A percentile compares a stretch with the other conserved stretches of the same genome.
Evolutionary conservation across 2,113 vertebrate species (phyloP).

Genomic region (cattle (Bos taurus)): ARS-UCD2.0 NC_037337.1:21083001-21083500

Average conservation of each 20-base stretch:
- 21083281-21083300: conserved; percentile 90
- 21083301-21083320: conserved; percentile 90
- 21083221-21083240: not conserved
- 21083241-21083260: conserved; percentile 52
- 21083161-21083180: not conserved
- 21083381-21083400: conserved; percentile 50
- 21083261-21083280: conserved; percentile 94
- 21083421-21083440: conserved; percentile 8
- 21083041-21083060: not conserved
- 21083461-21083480: not conserved
- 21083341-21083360: conserved; percentile 92
- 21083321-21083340: conserved; percentile 89
- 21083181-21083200: not conserved
- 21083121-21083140: conserved; percentile 24
- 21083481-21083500: not conserved
- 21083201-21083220: conserved; percentile 45
- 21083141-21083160: not conserved
- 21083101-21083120: not conserved
- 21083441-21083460: not conserved
- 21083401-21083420: conserved; percentile 17
- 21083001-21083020: conserved; percentile 91
- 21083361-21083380: conserved; percentile 59
- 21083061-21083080: not conserved
- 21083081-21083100: not conserved
- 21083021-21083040: conserved; percentile 82